Base-by-base conservation (phyloP, 1,140 invertebrate species). In the Drosophila rufa region DNA sequence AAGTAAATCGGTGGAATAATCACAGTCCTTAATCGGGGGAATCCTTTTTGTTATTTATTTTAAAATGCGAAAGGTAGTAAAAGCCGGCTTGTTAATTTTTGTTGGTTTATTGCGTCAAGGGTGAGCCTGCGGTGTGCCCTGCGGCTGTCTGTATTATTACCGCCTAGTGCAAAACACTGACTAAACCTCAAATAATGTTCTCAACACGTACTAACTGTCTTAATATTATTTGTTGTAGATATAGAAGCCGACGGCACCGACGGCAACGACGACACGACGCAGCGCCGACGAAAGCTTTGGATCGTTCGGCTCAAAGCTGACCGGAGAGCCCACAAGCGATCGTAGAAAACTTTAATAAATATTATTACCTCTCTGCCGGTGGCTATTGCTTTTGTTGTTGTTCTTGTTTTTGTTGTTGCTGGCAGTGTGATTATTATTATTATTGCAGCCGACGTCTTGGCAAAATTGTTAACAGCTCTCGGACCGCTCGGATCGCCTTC, bases 181-280 rank as follows among this genome's bases (percentile, higher is more conserved):
- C 90, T 92, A 92, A 92, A 92, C 80, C 90, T 90, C 85, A 90
- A 81, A 91, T 92, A 92, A 91, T 87, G 82, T 92, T 92, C 91
- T 92, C 82, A 90, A 82, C 90, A 85, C 90, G 82, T 89, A 92
- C 90, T 92, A 92, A 92, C 90, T 92, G 90, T 92, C 82, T 92
- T 92, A 84, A 90, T 90, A 91, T 91, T 91, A 91, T 91, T 90
- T 91, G 83, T 91, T 91, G 87, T 91, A 91, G 87, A 91, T 91
- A 91, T 87, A 91, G 87, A 86, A 86, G 81, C 83, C 86, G 87
- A 76, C 78, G 59, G 61, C 84, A 59, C 59, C 80, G 57, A 65
- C 76, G 27, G 17, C 70, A 46, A 17, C 76, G 58, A 30, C 73
- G 17, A 48, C 53, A 60, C 27, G 36, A 64, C 60, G 40, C 27